Conservation (phyloP, 2,113 vertebrate species). For the Corythornis cristatus region DNA sequence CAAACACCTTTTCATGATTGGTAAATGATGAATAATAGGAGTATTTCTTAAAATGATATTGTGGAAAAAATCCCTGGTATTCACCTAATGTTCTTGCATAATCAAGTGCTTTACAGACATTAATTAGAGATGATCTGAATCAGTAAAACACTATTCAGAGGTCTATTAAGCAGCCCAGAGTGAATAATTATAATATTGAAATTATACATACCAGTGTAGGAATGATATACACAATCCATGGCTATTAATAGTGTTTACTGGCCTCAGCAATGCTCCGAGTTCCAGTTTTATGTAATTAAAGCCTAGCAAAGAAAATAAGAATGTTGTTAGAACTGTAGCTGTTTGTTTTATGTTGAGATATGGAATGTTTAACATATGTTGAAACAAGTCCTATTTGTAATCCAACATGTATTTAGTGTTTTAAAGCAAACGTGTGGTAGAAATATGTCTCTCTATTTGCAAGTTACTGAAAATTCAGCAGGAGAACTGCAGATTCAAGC, state of each 20-base stretch:
- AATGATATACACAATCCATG: background rate
- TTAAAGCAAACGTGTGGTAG: background rate
- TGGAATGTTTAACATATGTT: background rate
- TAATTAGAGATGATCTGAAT: conserved; percentile 35
- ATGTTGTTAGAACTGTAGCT: background rate
- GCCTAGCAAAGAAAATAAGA: background rate
- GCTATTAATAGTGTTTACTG: background rate
- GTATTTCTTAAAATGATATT: background rate
- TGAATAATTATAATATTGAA: background rate
- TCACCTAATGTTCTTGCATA: background rate
- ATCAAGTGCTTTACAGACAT: conserved; percentile 3
- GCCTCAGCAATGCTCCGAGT: background rate
- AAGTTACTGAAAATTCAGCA: background rate
- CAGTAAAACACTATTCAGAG: background rate
- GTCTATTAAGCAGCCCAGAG: background rate
- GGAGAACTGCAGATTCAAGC: background rate
- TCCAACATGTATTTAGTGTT: background rate
- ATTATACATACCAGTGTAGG: background rate
- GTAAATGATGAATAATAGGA: conserved; percentile 2
- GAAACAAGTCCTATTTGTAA: conserved; percentile 7
- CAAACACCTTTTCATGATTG: background rate
- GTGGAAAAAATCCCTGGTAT: background rate
- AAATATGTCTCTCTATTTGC: background rate
- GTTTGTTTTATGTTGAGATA: conserved; percentile 15
- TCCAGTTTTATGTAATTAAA: background rate